Conservation (phyloP, 2,888 invertebrate genomes). For the Pteria penguin region DNA sequence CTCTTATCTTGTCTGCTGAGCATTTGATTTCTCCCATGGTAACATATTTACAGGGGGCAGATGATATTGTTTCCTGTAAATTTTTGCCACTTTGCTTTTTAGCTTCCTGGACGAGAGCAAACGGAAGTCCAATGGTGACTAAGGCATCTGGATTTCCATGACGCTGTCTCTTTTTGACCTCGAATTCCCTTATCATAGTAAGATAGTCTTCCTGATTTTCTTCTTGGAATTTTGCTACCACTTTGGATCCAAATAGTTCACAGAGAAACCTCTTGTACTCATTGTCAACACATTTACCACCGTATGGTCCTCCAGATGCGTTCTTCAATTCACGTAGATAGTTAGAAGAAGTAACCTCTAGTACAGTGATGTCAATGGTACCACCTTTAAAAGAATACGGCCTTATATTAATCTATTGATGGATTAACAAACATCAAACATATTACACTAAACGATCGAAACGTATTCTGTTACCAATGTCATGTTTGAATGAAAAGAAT, state of each 20-base stretch:
- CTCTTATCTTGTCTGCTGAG: not conserved
- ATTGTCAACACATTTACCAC: not conserved
- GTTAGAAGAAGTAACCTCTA: not conserved
- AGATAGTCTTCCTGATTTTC: not conserved
- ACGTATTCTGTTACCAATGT: too few relatives aligned
- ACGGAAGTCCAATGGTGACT: not conserved
- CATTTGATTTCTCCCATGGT: not conserved
- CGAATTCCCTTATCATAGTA: not conserved
- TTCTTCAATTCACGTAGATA: not conserved
- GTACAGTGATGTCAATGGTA: not conserved
- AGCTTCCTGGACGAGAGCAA: not conserved
- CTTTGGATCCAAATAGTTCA: not conserved
- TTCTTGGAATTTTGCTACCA: not conserved
- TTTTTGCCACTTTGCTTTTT: not conserved
- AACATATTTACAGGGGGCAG: not conserved
- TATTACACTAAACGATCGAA: too few relatives aligned
- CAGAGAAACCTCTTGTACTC: not conserved
- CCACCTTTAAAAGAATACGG: conserved; percentile 9
- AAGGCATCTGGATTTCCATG: not conserved
- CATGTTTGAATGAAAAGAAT: too few relatives aligned
- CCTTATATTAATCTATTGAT: too few relatives aligned
- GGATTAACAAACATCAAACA: too few relatives aligned
- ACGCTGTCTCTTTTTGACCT: not conserved
- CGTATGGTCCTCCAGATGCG: not conserved
- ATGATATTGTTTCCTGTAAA: not conserved